Conservation (phyloP, 2,888 invertebrate genomes). For the Azorinus chamasolen region DNA sequence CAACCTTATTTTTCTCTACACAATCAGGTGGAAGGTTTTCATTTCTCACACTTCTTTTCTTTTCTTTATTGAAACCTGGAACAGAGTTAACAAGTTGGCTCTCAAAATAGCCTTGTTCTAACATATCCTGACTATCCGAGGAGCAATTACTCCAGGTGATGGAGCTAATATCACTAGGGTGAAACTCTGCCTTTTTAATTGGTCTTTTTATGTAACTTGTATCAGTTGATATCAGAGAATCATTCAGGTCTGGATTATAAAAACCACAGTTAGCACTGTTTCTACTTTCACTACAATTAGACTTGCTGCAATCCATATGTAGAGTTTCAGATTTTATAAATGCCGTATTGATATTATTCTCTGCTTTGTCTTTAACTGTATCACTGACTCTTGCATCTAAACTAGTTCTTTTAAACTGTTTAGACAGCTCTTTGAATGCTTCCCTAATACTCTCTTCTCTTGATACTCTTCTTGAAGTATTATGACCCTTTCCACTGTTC, state of each 20-base stretch:
- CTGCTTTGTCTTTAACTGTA: too few relatives aligned
- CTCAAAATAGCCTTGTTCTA: neutral
- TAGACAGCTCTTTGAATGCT: too few relatives aligned
- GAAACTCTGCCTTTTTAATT: constrained; percentile 35
- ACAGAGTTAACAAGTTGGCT: neutral
- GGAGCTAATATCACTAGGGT: constrained; percentile 45
- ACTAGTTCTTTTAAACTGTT: too few relatives aligned
- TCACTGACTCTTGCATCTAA: too few relatives aligned
- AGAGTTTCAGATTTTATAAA: too few relatives aligned
- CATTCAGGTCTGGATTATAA: neutral
- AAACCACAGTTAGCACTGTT: too few relatives aligned
- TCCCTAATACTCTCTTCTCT: too few relatives aligned
- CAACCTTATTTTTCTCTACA: neutral
- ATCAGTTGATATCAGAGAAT: constrained; percentile 47
- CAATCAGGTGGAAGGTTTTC: neutral
- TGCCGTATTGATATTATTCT: too few relatives aligned
- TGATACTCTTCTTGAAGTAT: too few relatives aligned
- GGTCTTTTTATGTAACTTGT: constrained; percentile 23
- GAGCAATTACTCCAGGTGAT: constrained; percentile 24
- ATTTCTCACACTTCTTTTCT: neutral
- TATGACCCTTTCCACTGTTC: too few relatives aligned
- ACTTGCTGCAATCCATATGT: too few relatives aligned
- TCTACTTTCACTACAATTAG: too few relatives aligned
- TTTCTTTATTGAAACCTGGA: neutral
- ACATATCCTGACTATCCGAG: constrained; percentile 17